Evolutionary conservation across 2,888 invertebrate species (phyloP), one percentile per base, ranked within the genome.

Genomic region (Julus scanicus): DNA sequence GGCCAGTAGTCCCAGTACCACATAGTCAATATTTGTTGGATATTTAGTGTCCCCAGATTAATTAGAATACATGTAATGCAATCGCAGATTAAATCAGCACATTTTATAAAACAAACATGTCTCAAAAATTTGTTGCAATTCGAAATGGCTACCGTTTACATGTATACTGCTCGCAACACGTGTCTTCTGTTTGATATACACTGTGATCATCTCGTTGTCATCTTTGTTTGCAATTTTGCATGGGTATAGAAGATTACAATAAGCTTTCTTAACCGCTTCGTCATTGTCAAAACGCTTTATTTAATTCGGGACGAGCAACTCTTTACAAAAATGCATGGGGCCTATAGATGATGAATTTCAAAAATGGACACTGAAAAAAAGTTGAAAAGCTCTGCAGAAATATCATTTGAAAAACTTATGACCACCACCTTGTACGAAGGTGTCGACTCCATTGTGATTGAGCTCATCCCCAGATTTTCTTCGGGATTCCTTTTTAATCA

Each of bases 201-300:
- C 71, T 29, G 4, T 29, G 71, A 71, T 71, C 71, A 71, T 71
- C 71, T 29, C 8, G 71, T 71, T 71, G 71, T 71, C 71, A 71
- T 71, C 71, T 71, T 71, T 71, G 71, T 71, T 71, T 71, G 71
- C 71, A 29, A 71, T 71, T 71, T 71, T 20, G 29, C 71, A 71
- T 71, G 71, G 71, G 71, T 71, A 29, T 71, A 29, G 71, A 71
- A 71, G 71, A 71, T 71, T 71, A 71, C 71, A 71, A 71, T 13
- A 11, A 71, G 71, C 71, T 20, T 71, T 71, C 71, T 71, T 71
- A 71, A 71, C 71, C 71, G 71, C 71, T 71, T 71, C 71, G 71
- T 71, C 71, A 71, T 71, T 71, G 71, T 71, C 71, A 71, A 71
- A 71, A 20, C 29, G 71, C 71, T 71, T 71, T 71, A 71, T 71